A percentile compares a stretch with the other conserved stretches of the same genome.
Evolutionary conservation across 2,113 vertebrate species (phyloP).

Genomic region (Hypanus sabinus): DNA sequence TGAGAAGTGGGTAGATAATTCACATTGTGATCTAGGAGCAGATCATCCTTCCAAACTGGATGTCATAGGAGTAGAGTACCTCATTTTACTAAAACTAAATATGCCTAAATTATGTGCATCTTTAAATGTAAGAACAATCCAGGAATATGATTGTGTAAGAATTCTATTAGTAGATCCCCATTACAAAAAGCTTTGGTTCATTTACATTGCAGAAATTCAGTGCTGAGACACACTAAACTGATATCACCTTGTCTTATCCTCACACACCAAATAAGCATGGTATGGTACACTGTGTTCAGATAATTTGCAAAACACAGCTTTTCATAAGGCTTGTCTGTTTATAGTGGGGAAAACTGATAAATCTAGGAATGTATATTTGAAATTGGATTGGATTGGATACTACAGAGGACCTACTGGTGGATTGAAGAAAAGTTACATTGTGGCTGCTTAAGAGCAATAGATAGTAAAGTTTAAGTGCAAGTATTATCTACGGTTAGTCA

Average conservation of each 20-base stretch:
- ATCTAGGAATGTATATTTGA: neutral
- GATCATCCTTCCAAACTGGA: neutral
- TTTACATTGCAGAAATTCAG: neutral
- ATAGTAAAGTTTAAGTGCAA: neutral
- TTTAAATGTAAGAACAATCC: neutral
- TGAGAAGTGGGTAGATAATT: neutral
- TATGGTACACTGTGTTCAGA: neutral
- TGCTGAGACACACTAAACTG: neutral
- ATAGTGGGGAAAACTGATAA: slow-evolving; percentile 12
- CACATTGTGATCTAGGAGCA: neutral
- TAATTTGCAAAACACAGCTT: neutral
- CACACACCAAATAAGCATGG: neutral
- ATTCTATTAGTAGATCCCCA: neutral
- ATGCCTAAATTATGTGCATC: neutral
- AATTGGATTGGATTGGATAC: neutral
- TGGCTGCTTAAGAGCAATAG: neutral
- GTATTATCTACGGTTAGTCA: neutral
- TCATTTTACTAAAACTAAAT: neutral
- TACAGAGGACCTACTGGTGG: neutral
- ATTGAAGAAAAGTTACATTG: neutral
- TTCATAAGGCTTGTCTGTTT: neutral
- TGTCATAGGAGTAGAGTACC: too few relatives aligned
- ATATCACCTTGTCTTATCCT: neutral
- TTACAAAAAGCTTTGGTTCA: neutral
- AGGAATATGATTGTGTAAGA: neutral